Conservation (phyloP, 1,140 invertebrate genomes). For the Dendrolimus kikuchii region DNA sequence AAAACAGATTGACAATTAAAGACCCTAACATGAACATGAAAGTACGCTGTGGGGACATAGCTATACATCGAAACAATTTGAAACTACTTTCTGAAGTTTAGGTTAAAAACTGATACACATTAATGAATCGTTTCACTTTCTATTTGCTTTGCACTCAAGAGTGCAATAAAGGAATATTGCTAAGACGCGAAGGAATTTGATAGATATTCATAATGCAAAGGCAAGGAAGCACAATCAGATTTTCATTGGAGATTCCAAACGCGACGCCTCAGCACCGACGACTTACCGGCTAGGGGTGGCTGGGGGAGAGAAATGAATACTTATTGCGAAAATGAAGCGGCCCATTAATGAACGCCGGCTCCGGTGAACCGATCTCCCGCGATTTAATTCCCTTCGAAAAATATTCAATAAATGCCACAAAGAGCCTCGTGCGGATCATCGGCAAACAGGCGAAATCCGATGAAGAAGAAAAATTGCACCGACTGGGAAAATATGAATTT, state of each 20-base stretch:
- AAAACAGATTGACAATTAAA: too few relatives aligned
- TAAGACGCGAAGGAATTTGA: slow-evolving; percentile 36
- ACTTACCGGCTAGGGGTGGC: not conserved
- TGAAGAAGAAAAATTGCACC: slow-evolving; percentile 25
- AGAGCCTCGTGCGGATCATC: slow-evolving; percentile 34
- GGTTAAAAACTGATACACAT: slow-evolving; percentile 25
- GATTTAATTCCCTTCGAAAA: slow-evolving; percentile 57
- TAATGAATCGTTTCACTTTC: slow-evolving; percentile 23
- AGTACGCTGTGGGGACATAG: too few relatives aligned
- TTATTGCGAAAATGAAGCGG: slow-evolving; percentile 64
- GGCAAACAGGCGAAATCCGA: slow-evolving; percentile 28
- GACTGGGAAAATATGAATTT: slow-evolving; percentile 12
- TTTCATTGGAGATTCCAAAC: slow-evolving; percentile 45
- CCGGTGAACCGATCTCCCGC: slow-evolving; percentile 38
- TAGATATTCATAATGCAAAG: slow-evolving; percentile 60
- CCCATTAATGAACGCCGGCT: slow-evolving; percentile 56
- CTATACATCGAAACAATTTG: slow-evolving; percentile 30
- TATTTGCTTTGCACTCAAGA: slow-evolving; percentile 38
- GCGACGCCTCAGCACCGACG: slow-evolving; percentile 14
- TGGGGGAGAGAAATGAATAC: slow-evolving; percentile 55
- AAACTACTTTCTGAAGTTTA: slow-evolving; percentile 10
- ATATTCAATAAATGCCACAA: slow-evolving; percentile 61
- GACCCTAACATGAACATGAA: too few relatives aligned
- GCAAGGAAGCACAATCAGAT: slow-evolving; percentile 61
- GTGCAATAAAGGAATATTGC: slow-evolving; percentile 36